Base-by-base conservation (phyloP, 64 coral and sea anemone genomes). In the Pocillopora verrucosa region DNA sequence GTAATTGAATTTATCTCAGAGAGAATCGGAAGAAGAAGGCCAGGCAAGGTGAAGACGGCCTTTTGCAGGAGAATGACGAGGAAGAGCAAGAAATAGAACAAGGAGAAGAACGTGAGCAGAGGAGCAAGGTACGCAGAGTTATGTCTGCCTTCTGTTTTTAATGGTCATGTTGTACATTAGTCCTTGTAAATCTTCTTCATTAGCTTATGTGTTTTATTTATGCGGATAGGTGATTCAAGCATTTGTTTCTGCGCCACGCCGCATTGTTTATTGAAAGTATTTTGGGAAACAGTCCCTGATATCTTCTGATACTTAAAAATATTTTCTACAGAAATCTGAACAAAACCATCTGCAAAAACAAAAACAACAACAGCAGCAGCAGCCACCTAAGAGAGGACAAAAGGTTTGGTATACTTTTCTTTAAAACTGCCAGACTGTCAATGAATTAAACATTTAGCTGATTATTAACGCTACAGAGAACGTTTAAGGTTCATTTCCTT, bases 301-400 rank as follows among this genome's bases (percentile, higher is more conserved):
- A 30, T 30, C 30, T 30, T 30, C 30, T 30, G 30, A 30, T 30
- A 30, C 30, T 30, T 30, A 30, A 30, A 30, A 30, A 30, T 30
- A 30, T 30, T 30, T 30, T 30, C 14, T 59, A 76, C 72, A 88
- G 70, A 75, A 74, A 75, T 20, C 26, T 1, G 60, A 20, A 7
- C 59, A 88, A 64, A n/a, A 24, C 16, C 15, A 11, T 88, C 14
- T 15, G 13, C 74, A 76, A n/a, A 11, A 34, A 15, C 26, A 45
- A 34, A 14, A 76, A n/a, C 70, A 92, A 22, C 84, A 95, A 73
- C 89, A 89, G 26, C 90, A 89, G 19, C 94, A 91, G 45, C 89
- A 78, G 30, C 16, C 76, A 72, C 78, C 80, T 4, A 95, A 95
- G 70, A 82, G 94, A 89, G 94, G 94, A 63, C 87, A 95, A 60